Evolutionary conservation across 2,888 invertebrate genomes (phyloP).

Genomic region (Cryptocheilus praepositus): DNA sequence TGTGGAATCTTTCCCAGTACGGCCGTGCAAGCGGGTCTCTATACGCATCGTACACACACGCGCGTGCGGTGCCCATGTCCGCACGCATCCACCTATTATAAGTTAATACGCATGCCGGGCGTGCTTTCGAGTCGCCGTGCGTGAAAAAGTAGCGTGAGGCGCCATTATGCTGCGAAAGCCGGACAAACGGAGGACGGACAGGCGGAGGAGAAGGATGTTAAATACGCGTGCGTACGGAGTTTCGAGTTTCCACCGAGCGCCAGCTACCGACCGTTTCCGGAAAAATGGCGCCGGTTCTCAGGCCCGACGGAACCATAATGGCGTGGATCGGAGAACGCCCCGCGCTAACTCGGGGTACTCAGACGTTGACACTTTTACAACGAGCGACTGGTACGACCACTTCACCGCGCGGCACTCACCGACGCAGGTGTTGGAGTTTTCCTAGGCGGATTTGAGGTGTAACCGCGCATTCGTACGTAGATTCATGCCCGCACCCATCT

Average conservation of each 20-base stretch:
- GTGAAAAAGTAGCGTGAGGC: constrained; percentile 38
- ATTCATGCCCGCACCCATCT: too few species aligned
- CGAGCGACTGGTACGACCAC: constrained; percentile 42
- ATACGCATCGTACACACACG: constrained; percentile 23
- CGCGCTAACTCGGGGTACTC: constrained; percentile 18
- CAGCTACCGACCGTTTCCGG: background rate
- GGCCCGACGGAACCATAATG: constrained; percentile 10
- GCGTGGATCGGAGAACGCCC: constrained; percentile 10
- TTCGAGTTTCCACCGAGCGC: constrained; percentile 9
- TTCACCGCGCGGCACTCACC: constrained; percentile 20
- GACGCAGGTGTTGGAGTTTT: constrained; percentile 38
- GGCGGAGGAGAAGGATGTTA: background rate
- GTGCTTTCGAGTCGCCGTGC: constrained; percentile 36
- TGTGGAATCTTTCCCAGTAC: constrained; percentile 59
- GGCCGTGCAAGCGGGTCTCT: constrained; percentile 40
- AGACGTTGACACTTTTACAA: constrained; percentile 42
- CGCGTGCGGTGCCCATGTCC: constrained; percentile 7
- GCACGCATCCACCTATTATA: constrained; percentile 40
- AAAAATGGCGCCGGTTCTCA: background rate
- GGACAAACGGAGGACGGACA: background rate
- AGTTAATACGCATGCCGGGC: constrained; percentile 41
- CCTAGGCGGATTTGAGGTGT: constrained; percentile 7
- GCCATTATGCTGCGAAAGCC: constrained; percentile 13
- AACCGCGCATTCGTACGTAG: background rate
- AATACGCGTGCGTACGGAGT: constrained; percentile 13